A percentile compares a stretch with the other conserved stretches of the same genome.
Conservation (phyloP, 1,140 invertebrate species). For the Papilio glaucus region DNA sequence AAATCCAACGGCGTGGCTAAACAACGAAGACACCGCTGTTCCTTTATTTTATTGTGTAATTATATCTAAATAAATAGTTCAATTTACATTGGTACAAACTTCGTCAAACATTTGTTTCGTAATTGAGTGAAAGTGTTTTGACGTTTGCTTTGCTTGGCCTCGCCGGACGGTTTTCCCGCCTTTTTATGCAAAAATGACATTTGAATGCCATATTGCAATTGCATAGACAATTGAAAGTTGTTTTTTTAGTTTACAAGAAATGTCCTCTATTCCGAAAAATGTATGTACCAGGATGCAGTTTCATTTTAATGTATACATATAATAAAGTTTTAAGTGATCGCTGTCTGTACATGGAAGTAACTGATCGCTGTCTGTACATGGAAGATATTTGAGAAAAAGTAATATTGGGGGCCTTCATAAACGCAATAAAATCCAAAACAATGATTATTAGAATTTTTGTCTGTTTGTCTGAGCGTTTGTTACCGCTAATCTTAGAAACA, state of each 20-base stretch:
- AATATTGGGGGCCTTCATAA: too few relatives aligned
- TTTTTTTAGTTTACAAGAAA: neutral
- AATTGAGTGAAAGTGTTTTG: constrained; percentile 20
- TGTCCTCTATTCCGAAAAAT: too few relatives aligned
- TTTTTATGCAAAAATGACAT: constrained; percentile 14
- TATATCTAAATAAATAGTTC: neutral
- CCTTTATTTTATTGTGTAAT: neutral
- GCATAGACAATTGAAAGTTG: neutral
- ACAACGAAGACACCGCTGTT: neutral
- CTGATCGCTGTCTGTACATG: too few relatives aligned
- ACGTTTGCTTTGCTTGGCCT: neutral
- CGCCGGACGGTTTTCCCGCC: neutral
- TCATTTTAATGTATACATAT: too few relatives aligned
- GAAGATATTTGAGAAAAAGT: too few relatives aligned
- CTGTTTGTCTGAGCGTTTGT: too few relatives aligned
- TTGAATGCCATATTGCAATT: neutral
- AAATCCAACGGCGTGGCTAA: neutral
- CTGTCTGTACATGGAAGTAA: too few relatives aligned
- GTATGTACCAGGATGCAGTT: too few relatives aligned
- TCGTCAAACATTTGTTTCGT: neutral
- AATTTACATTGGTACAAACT: neutral
- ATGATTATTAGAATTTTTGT: too few relatives aligned
- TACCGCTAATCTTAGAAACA: too few relatives aligned
- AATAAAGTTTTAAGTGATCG: too few relatives aligned
- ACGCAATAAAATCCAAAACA: too few relatives aligned